These are phyloP conservation scores for Hydrophis major DNA, from an alignment of 2,797 vertebrate species.

Conservation along the genomic window DNA sequence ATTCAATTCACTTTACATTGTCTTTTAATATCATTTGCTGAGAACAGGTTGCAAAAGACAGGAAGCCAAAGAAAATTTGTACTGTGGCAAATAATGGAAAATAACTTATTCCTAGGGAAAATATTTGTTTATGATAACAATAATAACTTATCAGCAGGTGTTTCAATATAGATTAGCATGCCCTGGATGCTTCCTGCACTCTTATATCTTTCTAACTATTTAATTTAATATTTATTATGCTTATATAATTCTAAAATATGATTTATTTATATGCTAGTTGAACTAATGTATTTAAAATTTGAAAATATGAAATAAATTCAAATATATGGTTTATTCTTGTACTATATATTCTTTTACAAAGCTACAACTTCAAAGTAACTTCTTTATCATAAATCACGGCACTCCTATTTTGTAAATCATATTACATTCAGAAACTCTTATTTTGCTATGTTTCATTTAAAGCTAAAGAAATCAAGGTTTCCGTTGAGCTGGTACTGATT, in stretches of 20 bases:
- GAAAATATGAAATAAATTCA: conserved; percentile 65
- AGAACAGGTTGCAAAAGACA: conserved; percentile 15
- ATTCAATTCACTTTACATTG: background rate
- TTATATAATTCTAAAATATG: conserved; percentile 58
- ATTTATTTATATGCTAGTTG: conserved; percentile 40
- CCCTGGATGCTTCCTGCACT: conserved; percentile 58
- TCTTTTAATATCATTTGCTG: conserved; percentile 25
- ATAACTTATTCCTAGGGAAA: conserved; percentile 64
- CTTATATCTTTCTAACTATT: conserved; percentile 64
- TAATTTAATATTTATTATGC: conserved; percentile 75
- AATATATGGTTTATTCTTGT: conserved; percentile 34
- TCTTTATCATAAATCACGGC: background rate
- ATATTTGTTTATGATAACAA: conserved; percentile 59
- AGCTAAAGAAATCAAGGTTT: background rate
- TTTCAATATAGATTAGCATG: conserved; percentile 67
- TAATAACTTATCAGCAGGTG: conserved; percentile 55
- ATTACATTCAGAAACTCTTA: background rate
- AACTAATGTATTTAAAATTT: conserved; percentile 69
- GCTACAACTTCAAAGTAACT: background rate
- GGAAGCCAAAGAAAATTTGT: background rate
- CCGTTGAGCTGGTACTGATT: background rate
- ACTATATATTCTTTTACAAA: conserved; percentile 25
- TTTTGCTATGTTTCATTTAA: background rate
- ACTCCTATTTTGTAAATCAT: background rate
- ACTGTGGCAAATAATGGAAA: conserved; percentile 20